phyloP scores from a whole-genome alignment of 2,797 vertebrate species.

The Acridotheres tristis region DNA sequence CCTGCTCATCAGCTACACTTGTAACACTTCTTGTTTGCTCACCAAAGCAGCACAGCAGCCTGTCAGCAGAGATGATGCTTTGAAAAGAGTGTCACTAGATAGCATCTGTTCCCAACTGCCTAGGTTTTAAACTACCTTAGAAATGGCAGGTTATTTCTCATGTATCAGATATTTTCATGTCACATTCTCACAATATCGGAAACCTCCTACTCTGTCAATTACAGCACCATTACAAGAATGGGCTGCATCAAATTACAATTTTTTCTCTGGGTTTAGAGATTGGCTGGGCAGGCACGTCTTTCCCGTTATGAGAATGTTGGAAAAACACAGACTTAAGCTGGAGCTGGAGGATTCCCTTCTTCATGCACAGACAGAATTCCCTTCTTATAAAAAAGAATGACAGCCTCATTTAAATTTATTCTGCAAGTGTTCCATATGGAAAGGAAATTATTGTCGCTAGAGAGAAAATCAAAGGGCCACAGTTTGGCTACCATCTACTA shows the following conservation, averaged over 20 bases:
- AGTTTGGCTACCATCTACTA: neutral
- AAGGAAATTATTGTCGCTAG: neutral
- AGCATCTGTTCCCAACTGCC: conserved; percentile 42
- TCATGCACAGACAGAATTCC: neutral
- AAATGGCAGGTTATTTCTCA: conserved; percentile 56
- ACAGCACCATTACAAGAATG: neutral
- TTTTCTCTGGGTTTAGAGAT: neutral
- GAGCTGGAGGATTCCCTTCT: neutral
- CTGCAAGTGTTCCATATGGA: neutral
- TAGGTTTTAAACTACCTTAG: neutral
- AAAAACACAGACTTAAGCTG: neutral
- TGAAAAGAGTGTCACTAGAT: conserved; percentile 16
- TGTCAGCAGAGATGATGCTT: conserved; percentile 51
- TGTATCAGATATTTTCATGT: conserved; percentile 8
- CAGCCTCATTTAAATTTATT: neutral
- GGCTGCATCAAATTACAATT: neutral
- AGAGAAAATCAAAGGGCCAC: neutral
- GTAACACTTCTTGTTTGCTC: conserved; percentile 39
- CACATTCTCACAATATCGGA: neutral
- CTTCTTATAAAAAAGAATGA: neutral
- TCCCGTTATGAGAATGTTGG: neutral
- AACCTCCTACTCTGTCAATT: conserved; percentile 11
- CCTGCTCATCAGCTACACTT: conserved; percentile 42
- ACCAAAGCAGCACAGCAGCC: conserved; percentile 47
- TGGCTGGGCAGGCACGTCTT: neutral